Base-by-base conservation (phyloP, 2,113 vertebrate species). In the Mus spicilegus region DNA sequence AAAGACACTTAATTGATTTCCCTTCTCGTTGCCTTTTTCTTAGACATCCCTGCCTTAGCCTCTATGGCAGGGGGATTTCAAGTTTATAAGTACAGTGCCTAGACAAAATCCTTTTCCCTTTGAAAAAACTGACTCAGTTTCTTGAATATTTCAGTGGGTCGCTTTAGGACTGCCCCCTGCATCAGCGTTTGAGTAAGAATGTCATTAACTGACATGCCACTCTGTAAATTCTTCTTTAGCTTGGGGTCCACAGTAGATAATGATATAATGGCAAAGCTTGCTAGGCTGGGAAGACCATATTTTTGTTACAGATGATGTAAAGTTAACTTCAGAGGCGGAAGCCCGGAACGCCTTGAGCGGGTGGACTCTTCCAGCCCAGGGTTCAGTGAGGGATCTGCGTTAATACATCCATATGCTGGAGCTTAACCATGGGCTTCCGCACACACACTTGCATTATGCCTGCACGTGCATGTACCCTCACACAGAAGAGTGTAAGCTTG, bases 21-120 rank as follows among this genome's bases (percentile, higher is more conserved):
- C 56, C 20, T 28, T 56, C 28, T 46, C 67, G 2, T 49, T 67
- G 26, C 51, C 20, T 26, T 49, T 49, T 69, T 69, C 61, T n/a
- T 14, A 26, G 85, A 69, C 42, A 13, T 11, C 39, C 22, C 46
- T 70, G 46, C 36, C 46, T 81, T 5, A 70, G 63, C 36, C 22
- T 65, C 14, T n/a, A 42, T 24, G 30, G 26, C 39, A 0, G 1
- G 9, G 12, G 22, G 67, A 72, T 72, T 76, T 14, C 20, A 90
- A 30, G 19, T 51, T 70, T 26, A 28, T 22, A 56, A 33, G n/a
- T 46, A 77, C 56, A 7, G 2, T 33, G 42, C 30, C 28, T 4
- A 33, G 73, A 58, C 56, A 93, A 84, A 42, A 76, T 24, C 89
- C 92, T 94, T 87, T 80, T 20, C 61, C 17, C 73, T 90, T 26